These are phyloP conservation scores for Timandra comae DNA, from an alignment of 2,888 invertebrate genomes.

Conservation along the genomic window DNA sequence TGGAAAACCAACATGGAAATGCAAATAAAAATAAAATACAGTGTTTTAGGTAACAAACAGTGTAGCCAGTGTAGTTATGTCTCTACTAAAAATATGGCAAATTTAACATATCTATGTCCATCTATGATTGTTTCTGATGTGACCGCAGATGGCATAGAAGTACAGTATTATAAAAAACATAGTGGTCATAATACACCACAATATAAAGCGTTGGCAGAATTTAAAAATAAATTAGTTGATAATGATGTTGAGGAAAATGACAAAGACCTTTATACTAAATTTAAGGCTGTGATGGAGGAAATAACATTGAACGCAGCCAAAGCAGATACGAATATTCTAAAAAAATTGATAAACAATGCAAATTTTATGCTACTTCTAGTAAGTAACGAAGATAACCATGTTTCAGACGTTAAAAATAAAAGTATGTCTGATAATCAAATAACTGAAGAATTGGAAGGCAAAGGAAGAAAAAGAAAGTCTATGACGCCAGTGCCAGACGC, in stretches of 20 bases:
- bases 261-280: conserved; percentile 36
- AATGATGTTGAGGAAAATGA: conserved; percentile 9
- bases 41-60: conserved; percentile 26
- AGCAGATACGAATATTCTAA: conserved; percentile 30
- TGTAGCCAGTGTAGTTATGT: conserved; percentile 39
- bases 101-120: conserved; percentile 36
- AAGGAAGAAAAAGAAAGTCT: conserved; percentile 18
- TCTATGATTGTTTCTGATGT: conserved; percentile 35
- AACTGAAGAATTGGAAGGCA: conserved; percentile 22
- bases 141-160: conserved; percentile 40
- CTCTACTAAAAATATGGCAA: conserved; percentile 5
- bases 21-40: conserved; percentile 29
- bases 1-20: conserved; percentile 45
- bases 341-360: no score
- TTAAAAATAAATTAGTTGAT: conserved; percentile 32
- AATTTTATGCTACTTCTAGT: no score
- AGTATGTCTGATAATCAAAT: conserved; percentile 35
- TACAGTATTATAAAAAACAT: conserved; percentile 43
- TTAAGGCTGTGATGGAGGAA: conserved; percentile 39
- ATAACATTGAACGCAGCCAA: conserved; percentile 36
- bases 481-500: conserved; percentile 22
- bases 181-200: conserved; percentile 27
- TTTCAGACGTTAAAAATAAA: conserved; percentile 7
- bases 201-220: conserved; percentile 27
- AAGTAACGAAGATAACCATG: no score